Conservation (phyloP, 1,140 invertebrate genomes). For the Apis mellifera region DNA sequence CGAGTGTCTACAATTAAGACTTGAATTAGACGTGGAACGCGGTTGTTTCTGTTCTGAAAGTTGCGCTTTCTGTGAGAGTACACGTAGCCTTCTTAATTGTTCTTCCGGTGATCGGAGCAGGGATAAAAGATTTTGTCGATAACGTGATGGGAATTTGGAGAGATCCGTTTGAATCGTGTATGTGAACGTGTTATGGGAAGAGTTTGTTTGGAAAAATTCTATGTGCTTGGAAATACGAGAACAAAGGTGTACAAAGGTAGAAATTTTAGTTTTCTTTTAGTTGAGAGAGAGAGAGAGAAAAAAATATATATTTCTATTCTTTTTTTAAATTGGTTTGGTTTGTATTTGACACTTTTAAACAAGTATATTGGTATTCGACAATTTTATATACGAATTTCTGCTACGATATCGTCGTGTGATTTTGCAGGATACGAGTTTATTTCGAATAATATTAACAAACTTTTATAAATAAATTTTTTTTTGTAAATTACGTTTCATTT, state of each 20-base stretch:
- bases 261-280: no score
- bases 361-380: no score
- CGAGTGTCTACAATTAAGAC: slow-evolving; percentile 44
- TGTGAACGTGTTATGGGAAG: not conserved
- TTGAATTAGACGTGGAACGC: slow-evolving; percentile 45
- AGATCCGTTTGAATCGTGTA: not conserved
- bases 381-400: no score
- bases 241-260: no score
- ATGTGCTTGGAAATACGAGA: no score
- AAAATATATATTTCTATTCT: no score
- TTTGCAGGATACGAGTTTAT: no score
- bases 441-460: no score
- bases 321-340: not conserved
- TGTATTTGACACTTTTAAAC: not conserved
- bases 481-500: no score
- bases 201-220: not conserved
- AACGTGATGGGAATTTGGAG: not conserved
- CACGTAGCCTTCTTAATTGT: slow-evolving; percentile 23
- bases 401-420: no score
- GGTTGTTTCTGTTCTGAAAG: not conserved
- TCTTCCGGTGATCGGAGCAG: not conserved
- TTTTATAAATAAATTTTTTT: no score
- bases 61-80: not conserved
- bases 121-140: not conserved
- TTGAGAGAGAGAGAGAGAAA: no score